A percentile compares a stretch with the other conserved stretches of the same genome.
phyloP scores from a whole-genome alignment of 2,888 invertebrate genomes.

The Phytoseiulus persimilis region DNA sequence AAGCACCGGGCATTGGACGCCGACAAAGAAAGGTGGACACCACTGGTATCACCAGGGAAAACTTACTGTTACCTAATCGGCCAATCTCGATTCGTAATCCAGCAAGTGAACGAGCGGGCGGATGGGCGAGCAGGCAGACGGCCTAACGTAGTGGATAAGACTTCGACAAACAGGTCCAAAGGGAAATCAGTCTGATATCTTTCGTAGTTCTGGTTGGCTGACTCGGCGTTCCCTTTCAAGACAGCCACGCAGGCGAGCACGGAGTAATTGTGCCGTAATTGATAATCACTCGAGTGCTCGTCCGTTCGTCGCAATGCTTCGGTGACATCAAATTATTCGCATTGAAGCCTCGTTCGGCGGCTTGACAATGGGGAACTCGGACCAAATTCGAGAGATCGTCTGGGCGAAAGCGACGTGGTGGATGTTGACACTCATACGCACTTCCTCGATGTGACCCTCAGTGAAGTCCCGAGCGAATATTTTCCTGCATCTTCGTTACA shows the following conservation, averaged over 20 bases:
- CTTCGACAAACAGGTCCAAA: conserved; percentile 5
- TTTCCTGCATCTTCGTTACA: too few species aligned
- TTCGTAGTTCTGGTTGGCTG: neutral
- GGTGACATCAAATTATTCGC: neutral
- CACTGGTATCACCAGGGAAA: neutral
- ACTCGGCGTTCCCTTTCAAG: neutral
- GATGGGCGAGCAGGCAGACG: neutral
- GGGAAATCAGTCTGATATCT: neutral
- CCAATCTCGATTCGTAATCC: conserved; percentile 5
- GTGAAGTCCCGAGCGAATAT: too few species aligned
- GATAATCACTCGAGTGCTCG: neutral
- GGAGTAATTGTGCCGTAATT: conserved; percentile 5
- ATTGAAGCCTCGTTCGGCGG: too few species aligned
- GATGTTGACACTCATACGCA: too few species aligned
- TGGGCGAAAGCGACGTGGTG: too few species aligned
- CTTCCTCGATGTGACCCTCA: too few species aligned
- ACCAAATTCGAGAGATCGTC: too few species aligned
- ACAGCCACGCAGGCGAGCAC: neutral
- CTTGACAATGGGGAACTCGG: too few species aligned
- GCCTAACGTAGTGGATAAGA: neutral
- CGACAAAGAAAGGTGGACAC: neutral
- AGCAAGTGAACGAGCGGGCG: neutral
- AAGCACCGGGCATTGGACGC: neutral
- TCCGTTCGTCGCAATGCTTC: neutral
- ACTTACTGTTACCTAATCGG: neutral